A percentile compares a stretch with the other conserved stretches of the same genome.
Evolutionary conservation across 2,113 vertebrate species (phyloP).

Genomic region (Catharus fuscescens): DNA sequence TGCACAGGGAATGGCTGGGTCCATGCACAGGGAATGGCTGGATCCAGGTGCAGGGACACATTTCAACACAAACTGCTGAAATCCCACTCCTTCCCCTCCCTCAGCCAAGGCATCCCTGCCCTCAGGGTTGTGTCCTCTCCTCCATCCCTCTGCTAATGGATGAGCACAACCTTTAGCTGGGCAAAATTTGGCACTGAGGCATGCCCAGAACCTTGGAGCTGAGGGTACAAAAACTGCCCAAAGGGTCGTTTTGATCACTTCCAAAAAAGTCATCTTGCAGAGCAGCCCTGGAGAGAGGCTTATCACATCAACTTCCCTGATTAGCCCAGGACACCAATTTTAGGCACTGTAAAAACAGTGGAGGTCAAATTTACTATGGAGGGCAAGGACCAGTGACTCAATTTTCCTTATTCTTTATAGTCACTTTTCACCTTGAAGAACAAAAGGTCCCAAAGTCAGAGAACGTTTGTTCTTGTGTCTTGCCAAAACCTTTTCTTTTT

Average conservation of each 20-base stretch:
- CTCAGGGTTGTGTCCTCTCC: background rate
- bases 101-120: background rate
- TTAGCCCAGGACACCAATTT: constrained; percentile 7
- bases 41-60: background rate
- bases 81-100: background rate
- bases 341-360: background rate
- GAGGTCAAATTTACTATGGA: constrained; percentile 68
- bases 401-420: constrained; percentile 53
- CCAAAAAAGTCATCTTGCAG: background rate
- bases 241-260: background rate
- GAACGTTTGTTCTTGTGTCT: constrained; percentile 43
- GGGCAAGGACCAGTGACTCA: constrained; percentile 55
- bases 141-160: background rate
- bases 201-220: background rate
- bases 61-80: accelerated
- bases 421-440: constrained; percentile 63
- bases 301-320: background rate
- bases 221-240: background rate
- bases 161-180: background rate
- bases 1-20: too few species aligned
- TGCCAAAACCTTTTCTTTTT: constrained; percentile 38
- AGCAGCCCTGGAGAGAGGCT: background rate
- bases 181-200: background rate
- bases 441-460: constrained; percentile 53
- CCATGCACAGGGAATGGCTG: too few species aligned